Percentiles rank a stretch among this genome's conserved stretches.
Evolutionary conservation across 1,140 invertebrate species (phyloP).

Genomic region (Pogonus chalceus): DNA sequence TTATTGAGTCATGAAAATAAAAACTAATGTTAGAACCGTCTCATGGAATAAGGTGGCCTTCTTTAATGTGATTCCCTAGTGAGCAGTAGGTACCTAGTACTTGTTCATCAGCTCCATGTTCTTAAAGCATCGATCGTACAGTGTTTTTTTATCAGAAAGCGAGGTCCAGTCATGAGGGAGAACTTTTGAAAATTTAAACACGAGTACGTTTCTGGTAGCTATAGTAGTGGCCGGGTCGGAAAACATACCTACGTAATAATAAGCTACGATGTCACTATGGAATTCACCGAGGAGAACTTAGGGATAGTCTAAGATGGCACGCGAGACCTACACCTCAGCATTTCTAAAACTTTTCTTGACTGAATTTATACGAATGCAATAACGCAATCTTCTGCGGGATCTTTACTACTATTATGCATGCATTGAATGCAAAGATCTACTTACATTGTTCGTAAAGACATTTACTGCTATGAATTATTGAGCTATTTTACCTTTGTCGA

Average conservation of each 20-base stretch:
- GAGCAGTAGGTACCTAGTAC: background rate
- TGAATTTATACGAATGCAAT: no score
- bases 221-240: no score
- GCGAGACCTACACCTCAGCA: no score
- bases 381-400: no score
- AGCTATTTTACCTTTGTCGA: no score
- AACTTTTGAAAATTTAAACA: conserved; percentile 8
- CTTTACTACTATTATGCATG: no score
- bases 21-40: background rate
- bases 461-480: no score
- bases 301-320: background rate
- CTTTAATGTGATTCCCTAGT: background rate
- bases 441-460: no score
- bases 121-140: conserved; percentile 1
- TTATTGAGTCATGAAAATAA: conserved; percentile 4
- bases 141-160: background rate
- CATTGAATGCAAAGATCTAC: no score
- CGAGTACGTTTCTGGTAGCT: conserved; percentile 1
- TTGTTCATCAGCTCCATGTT: conserved; percentile 3
- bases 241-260: conserved; percentile 2
- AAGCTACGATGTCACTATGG: background rate
- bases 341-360: no score
- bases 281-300: background rate
- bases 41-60: no score
- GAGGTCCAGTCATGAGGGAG: background rate